Percentiles rank a stretch among this genome's conserved stretches.
Evolutionary conservation across 2,113 vertebrate species (phyloP).

Genomic region (Eulacestoma nigropectus): DNA sequence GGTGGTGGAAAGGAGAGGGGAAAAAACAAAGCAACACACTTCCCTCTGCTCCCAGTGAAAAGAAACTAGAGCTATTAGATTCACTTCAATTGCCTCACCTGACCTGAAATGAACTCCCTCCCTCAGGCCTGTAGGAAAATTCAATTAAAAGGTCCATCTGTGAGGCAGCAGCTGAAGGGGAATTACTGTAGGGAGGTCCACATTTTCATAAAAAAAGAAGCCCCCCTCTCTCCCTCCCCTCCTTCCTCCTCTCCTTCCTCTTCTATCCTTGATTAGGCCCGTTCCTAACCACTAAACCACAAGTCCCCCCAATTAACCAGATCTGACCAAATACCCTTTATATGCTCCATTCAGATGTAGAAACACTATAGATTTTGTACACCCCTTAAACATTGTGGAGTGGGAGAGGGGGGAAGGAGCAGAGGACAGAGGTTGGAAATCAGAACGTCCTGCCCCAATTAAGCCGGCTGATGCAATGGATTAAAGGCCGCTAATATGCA

Average conservation of each 20-base stretch:
- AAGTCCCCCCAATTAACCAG: slow-evolving; percentile 67
- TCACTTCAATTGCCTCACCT: slow-evolving; percentile 76
- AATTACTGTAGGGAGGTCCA: slow-evolving; percentile 68
- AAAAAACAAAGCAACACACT: slow-evolving; percentile 62
- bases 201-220: slow-evolving; percentile 74
- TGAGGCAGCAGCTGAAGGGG: slow-evolving; percentile 75
- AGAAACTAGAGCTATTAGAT: slow-evolving; percentile 67
- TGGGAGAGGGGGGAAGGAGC: neutral
- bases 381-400: neutral
- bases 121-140: slow-evolving; percentile 76
- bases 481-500: neutral
- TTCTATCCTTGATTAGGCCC: slow-evolving; percentile 26
- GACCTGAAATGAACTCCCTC: slow-evolving; percentile 76
- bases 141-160: slow-evolving; percentile 82
- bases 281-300: slow-evolving; percentile 52
- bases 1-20: neutral
- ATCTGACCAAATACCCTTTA: slow-evolving; percentile 60
- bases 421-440: slow-evolving; percentile 36
- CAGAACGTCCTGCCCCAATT: slow-evolving; percentile 3
- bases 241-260: neutral
- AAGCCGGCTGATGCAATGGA: slow-evolving; percentile 3
- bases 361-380: slow-evolving; percentile 22
- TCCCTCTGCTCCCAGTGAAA: slow-evolving; percentile 51
- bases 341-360: slow-evolving; percentile 58
- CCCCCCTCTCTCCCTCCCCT: neutral